These are phyloP conservation scores for Elaeidobius kamerunicus DNA, from an alignment of 2,888 invertebrate genomes.

Conservation along the genomic window DNA sequence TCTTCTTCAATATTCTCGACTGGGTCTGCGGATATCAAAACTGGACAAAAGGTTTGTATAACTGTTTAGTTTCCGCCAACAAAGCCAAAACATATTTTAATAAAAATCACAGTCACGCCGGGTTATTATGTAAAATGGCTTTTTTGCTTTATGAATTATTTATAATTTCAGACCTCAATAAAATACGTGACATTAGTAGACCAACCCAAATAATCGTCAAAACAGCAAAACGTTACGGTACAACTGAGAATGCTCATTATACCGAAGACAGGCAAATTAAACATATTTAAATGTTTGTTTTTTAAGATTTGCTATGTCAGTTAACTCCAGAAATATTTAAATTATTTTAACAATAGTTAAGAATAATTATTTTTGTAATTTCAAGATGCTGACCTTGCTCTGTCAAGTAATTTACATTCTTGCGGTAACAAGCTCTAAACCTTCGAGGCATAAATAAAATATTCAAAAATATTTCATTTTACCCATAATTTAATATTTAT, in stretches of 20 bases:
- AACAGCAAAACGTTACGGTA: slow-evolving; percentile 7
- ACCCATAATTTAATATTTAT: no score
- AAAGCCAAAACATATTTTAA: slow-evolving; percentile 12
- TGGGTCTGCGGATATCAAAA: slow-evolving; percentile 9
- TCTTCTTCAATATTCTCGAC: slow-evolving; percentile 3
- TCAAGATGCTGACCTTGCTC: no score
- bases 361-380: no score
- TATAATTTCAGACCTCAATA: slow-evolving; percentile 14
- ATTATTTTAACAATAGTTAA: no score
- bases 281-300: slow-evolving; percentile 2
- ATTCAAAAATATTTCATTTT: no score
- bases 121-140: slow-evolving; percentile 15
- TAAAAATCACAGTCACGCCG: slow-evolving; percentile 15
- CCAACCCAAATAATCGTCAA: slow-evolving; percentile 1
- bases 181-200: slow-evolving; percentile 7
- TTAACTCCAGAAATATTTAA: no score
- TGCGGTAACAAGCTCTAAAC: no score
- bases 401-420: no score
- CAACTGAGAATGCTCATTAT: background rate
- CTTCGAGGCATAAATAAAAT: no score
- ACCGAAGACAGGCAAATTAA: no score
- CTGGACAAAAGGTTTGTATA: slow-evolving; percentile 13
- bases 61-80: slow-evolving; percentile 14
- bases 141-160: slow-evolving; percentile 16
- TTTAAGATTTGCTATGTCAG: slow-evolving; percentile 10